phyloP scores from a whole-genome alignment of 2,888 invertebrate species.

The Drosophila borborema region DNA sequence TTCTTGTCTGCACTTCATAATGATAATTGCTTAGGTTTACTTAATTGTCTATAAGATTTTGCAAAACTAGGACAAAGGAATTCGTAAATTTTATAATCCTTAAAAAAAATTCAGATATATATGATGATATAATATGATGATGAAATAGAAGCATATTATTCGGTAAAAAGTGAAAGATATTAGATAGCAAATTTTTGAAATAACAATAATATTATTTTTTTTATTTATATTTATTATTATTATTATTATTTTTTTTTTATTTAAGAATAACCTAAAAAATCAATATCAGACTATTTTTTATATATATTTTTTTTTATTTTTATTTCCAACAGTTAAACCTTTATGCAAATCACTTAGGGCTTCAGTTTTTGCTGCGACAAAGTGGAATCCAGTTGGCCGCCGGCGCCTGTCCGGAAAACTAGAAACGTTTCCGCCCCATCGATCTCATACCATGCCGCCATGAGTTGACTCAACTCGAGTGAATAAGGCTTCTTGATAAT shows the following conservation, averaged over 20 bases:
- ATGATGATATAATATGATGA: too few relatives aligned
- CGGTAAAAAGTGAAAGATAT: too few relatives aligned
- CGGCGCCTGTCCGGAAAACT: constrained; percentile 18
- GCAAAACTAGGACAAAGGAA: too few relatives aligned
- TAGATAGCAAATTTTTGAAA: not conserved
- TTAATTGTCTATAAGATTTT: not conserved
- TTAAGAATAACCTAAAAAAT: not conserved
- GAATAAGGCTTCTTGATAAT: constrained; percentile 42
- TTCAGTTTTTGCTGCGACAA: constrained; percentile 36
- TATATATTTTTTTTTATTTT: constrained; percentile 19
- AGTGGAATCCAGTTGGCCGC: constrained; percentile 14
- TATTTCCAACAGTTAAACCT: not conserved
- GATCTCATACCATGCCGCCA: constrained; percentile 24
- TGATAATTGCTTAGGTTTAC: not conserved
- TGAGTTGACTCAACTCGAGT: constrained; percentile 14
- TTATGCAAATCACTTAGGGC: constrained; percentile 55
- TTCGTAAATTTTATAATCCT: too few relatives aligned
- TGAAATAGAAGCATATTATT: too few relatives aligned
- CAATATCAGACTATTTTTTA: constrained; percentile 1
- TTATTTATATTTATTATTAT: not conserved
- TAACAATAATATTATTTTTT: not conserved
- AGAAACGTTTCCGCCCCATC: constrained; percentile 63
- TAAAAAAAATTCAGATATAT: too few relatives aligned
- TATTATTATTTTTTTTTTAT: not conserved
- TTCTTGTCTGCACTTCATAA: not conserved